These are phyloP conservation scores for Calyptomena viridis DNA, from an alignment of 2,113 vertebrate species.

Conservation along the genomic window DNA sequence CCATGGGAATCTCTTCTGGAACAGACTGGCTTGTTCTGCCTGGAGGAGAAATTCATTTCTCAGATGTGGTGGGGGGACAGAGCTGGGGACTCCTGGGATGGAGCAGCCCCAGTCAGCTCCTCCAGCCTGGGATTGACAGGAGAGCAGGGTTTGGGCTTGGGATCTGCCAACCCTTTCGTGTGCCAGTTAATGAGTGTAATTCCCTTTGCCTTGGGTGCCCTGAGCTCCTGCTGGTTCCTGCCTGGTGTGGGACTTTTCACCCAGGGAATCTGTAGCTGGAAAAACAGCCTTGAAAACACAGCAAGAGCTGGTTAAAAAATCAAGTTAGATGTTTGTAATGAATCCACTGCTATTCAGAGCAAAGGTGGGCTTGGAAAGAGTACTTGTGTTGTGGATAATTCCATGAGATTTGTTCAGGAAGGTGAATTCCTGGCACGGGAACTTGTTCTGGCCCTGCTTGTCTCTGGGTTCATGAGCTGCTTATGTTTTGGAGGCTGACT, in stretches of 20 bases:
- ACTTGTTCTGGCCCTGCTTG: fast-evolving
- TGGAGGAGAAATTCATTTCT: background rate
- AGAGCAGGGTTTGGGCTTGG: background rate
- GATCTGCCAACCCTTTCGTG: background rate
- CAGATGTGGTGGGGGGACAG: background rate
- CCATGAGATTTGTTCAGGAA: fast-evolving
- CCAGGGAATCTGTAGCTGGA: background rate
- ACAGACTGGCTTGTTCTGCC: background rate
- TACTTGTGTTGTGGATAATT: fast-evolving
- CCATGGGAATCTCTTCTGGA: background rate
- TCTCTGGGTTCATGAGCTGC: background rate
- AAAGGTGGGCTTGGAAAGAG: background rate
- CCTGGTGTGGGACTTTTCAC: fast-evolving
- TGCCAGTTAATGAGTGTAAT: background rate
- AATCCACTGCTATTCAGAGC: background rate
- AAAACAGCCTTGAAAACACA: background rate
- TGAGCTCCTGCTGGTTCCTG: background rate
- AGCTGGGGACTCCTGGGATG: background rate
- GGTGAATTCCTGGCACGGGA: fast-evolving
- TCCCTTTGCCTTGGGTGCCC: background rate
- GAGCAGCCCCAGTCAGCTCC: background rate
- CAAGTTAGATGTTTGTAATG: too few relatives aligned
- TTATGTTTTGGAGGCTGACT: fast-evolving
- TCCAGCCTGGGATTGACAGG: background rate
- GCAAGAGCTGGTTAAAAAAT: background rate